These are phyloP conservation scores for Catajapyx aquilonaris DNA, from an alignment of 1,140 invertebrate genomes.

Conservation along the genomic window DNA sequence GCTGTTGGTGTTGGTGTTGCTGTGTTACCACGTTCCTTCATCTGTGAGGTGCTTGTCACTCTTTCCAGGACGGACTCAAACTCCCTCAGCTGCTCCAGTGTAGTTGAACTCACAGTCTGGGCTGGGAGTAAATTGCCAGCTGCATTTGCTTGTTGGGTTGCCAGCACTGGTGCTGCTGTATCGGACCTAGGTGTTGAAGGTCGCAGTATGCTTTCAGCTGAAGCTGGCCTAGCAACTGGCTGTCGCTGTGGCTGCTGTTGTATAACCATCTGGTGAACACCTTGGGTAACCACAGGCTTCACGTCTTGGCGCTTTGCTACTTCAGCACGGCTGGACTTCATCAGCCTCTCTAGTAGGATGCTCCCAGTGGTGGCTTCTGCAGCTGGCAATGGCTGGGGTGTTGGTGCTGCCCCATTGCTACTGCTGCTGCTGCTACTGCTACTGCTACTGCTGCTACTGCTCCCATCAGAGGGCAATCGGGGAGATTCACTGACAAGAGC, in stretches of 20 bases:
- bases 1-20: too few relatives aligned
- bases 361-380: not conserved
- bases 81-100: conserved; percentile 51
- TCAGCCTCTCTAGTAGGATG: not conserved
- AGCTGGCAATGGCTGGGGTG: conserved; percentile 1
- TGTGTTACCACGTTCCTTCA: conserved; percentile 51
- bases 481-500: conserved; percentile 5
- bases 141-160: conserved; percentile 8
- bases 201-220: conserved; percentile 1
- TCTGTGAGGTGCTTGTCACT: conserved; percentile 20
- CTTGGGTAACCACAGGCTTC: not conserved
- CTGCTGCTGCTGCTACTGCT: not conserved
- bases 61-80: conserved; percentile 64
- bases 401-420: not conserved
- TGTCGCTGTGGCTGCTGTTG: conserved; percentile 2
- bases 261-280: not conserved
- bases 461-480: conserved; percentile 2
- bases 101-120: conserved; percentile 31
- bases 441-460: not conserved
- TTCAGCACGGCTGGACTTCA: not conserved
- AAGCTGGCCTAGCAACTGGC: conserved; percentile 2
- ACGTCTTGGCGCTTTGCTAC: not conserved
- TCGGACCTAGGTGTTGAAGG: too few relatives aligned
- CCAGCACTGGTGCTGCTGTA: not conserved
- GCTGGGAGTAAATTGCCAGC: conserved; percentile 18